Conservation (phyloP, 1,140 invertebrate genomes). For the Heliconius congener region DNA sequence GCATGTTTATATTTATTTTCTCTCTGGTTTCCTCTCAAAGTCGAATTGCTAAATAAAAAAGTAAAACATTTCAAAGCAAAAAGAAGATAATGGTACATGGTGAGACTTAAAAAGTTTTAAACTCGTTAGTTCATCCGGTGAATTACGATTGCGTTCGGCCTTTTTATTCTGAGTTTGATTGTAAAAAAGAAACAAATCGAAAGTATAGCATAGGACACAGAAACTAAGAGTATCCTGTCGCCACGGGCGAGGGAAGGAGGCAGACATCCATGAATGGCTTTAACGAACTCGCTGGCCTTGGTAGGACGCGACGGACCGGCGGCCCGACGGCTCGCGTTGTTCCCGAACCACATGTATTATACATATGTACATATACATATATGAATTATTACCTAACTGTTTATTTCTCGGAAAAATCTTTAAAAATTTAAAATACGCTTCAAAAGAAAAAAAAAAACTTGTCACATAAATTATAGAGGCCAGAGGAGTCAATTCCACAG, state of each 20-base stretch:
- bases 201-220: slow-evolving; percentile 65
- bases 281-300: slow-evolving; percentile 79
- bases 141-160: slow-evolving; percentile 68
- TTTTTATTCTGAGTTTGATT: slow-evolving; percentile 63
- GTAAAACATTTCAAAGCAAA: slow-evolving; percentile 51
- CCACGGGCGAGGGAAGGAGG: slow-evolving; percentile 54
- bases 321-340: slow-evolving; percentile 39
- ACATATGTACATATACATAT: not conserved
- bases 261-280: slow-evolving; percentile 76
- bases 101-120: slow-evolving; percentile 65
- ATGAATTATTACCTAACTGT: not conserved
- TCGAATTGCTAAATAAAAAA: slow-evolving; percentile 11
- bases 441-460: too few relatives aligned
- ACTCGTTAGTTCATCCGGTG: slow-evolving; percentile 79
- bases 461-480: too few relatives aligned
- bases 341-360: slow-evolving; percentile 38
- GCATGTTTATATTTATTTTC: not conserved
- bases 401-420: not conserved
- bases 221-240: slow-evolving; percentile 70
- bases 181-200: slow-evolving; percentile 62
- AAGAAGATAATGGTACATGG: slow-evolving; percentile 62
- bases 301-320: slow-evolving; percentile 47
- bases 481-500: slow-evolving; percentile 4
- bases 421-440: not conserved
- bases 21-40: slow-evolving; percentile 7